Base-by-base conservation (phyloP, 2,888 invertebrate species). In the Phragmatobia fuliginosa region DNA sequence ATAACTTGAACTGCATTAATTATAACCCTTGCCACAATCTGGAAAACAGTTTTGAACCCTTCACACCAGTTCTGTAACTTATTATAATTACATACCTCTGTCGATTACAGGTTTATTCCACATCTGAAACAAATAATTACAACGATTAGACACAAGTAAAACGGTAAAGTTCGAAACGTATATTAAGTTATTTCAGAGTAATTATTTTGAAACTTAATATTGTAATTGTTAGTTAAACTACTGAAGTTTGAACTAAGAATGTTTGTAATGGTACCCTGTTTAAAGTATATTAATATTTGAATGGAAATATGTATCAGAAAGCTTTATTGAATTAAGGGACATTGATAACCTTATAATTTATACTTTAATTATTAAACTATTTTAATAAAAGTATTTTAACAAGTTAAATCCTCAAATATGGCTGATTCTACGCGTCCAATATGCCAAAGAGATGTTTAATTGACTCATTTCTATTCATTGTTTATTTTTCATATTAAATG, bases 111-210 rank as follows among this genome's bases (percentile, higher is more conserved):
- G 78, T 78, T 87, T 83, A 84, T 76, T 85, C 78, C 77, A 81
- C 88, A 91, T 91, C 91, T 91, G 90, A 75, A 91, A 91, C 83
- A 87, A 88, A 75, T 69, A 21, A 71, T 65, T 59, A 59, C 28
- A 62, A 41, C 14, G 6, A 52, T 71, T 68, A 68, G 62, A 60
- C 33, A 62, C 32, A 16, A 16, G 58, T 16, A 52, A 45, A 11
- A 59, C 36, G 33, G 63, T 66, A 45, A 33, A 65, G 56, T 62
- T 67, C 28, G 60, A 60, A 64, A 64, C 38, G 61, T 59, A 36
- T 68, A 71, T 71, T n/a, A 45, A 67, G 68, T 66, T 62, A 62
- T 68, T 68, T 58, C 25, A 6, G 28, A 62, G 56, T 65, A 62
- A 62, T 70, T 66, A 62, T 62, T 62, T 31, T 62, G 8, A 8